These are phyloP conservation scores for Scomber japonicus DNA, from an alignment of 2,113 vertebrate genomes.

Conservation along the genomic window DNA sequence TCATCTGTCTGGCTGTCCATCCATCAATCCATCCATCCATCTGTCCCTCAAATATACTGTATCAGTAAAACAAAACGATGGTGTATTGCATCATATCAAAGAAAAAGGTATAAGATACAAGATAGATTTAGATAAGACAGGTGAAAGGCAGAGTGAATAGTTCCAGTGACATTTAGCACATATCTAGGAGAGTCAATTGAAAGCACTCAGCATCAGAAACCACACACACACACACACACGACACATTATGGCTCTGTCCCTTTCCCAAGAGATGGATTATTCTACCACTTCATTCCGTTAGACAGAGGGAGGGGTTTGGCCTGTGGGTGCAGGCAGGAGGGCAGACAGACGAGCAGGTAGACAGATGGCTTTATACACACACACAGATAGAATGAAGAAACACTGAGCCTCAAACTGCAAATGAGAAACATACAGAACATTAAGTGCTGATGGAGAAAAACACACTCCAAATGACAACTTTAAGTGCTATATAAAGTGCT, in stretches of 20 bases:
- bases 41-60: not conserved
- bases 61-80: not conserved
- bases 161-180: slow-evolving; percentile 55
- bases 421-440: slow-evolving; percentile 57
- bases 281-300: slow-evolving; percentile 50
- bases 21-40: not conserved
- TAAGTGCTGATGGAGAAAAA: slow-evolving; percentile 39
- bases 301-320: slow-evolving; percentile 37
- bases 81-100: not conserved
- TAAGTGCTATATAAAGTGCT: slow-evolving; percentile 63
- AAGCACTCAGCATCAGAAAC: slow-evolving; percentile 42
- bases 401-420: slow-evolving; percentile 52
- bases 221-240: slow-evolving; percentile 32
- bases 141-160: slow-evolving; percentile 15
- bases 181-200: slow-evolving; percentile 43
- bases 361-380: slow-evolving; percentile 32
- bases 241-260: slow-evolving; percentile 54
- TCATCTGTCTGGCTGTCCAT: not conserved
- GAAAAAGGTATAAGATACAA: not conserved
- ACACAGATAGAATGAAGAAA: slow-evolving; percentile 20
- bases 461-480: slow-evolving; percentile 58
- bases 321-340: slow-evolving; percentile 37
- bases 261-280: slow-evolving; percentile 62
- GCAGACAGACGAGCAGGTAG: slow-evolving; percentile 14
- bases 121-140: slow-evolving; percentile 12